Percentiles rank a stretch among this genome's conserved stretches.
These are phyloP conservation scores for Cartodere bifasciata DNA, from an alignment of 2,888 invertebrate species.

Conservation along the genomic window DNA sequence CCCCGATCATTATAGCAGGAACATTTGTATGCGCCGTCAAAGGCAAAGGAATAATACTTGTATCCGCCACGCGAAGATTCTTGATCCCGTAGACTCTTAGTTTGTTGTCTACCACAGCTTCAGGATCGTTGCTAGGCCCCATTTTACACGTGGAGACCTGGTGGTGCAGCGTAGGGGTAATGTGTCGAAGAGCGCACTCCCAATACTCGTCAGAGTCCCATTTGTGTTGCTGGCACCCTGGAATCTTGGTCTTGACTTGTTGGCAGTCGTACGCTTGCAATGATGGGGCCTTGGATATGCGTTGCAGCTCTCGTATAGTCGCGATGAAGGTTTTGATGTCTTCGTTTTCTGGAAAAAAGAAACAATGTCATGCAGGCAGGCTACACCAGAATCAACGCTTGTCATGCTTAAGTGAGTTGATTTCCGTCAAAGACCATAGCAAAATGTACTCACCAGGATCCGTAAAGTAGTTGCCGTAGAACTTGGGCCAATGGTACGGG, in stretches of 20 bases:
- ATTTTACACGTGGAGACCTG: constrained; percentile 44
- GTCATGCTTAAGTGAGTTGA: no score
- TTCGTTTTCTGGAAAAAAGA: constrained; percentile 38
- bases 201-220: constrained; percentile 40
- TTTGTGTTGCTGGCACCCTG: constrained; percentile 35
- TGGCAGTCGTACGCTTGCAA: constrained; percentile 36
- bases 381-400: no score
- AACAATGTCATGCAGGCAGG: no score
- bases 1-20: constrained; percentile 43
- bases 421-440: no score
- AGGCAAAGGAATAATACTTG: constrained; percentile 42
- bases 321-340: constrained; percentile 29
- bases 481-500: constrained; percentile 57
- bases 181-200: constrained; percentile 37
- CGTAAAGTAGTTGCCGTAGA: constrained; percentile 70
- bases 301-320: constrained; percentile 38
- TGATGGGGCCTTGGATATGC: constrained; percentile 35
- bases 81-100: constrained; percentile 40
- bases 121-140: constrained; percentile 39
- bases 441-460: no score
- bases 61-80: constrained; percentile 41
- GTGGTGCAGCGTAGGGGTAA: constrained; percentile 38
- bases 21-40: constrained; percentile 41
- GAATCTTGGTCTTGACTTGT: constrained; percentile 34
- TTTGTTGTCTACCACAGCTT: constrained; percentile 43